phyloP scores from a whole-genome alignment of 2,113 vertebrate genomes.

The Pelodiscus sinensis region DNA sequence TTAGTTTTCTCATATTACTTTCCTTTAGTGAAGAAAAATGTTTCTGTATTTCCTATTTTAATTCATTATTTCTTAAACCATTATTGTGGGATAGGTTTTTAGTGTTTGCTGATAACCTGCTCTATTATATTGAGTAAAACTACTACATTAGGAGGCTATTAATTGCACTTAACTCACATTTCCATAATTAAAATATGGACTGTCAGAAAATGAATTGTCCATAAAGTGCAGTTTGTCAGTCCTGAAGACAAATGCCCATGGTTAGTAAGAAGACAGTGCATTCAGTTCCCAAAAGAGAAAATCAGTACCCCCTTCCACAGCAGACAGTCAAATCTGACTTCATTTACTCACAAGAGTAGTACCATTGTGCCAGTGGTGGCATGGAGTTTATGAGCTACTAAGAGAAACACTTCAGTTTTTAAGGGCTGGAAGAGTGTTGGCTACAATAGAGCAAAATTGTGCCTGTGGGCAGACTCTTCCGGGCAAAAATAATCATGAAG shows the following conservation, averaged over 20 bases:
- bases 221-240: background rate
- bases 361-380: background rate
- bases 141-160: background rate
- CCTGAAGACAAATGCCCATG: background rate
- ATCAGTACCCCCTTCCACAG: rapidly evolving
- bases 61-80: conserved; percentile 9
- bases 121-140: conserved; percentile 46
- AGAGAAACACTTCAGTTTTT: background rate
- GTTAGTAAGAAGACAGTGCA: background rate
- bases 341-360: background rate
- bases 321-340: background rate
- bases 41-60: background rate
- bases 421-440: background rate
- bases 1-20: background rate
- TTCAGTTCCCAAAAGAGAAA: background rate
- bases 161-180: background rate
- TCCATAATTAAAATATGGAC: background rate
- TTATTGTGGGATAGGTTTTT: conserved; percentile 24
- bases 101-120: background rate
- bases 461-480: background rate
- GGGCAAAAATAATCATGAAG: background rate
- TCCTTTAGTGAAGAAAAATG: background rate
- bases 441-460: background rate
- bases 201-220: background rate
- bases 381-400: background rate